Conservation (phyloP, 2,113 vertebrate species). For the Hypomesus transpacificus region DNA sequence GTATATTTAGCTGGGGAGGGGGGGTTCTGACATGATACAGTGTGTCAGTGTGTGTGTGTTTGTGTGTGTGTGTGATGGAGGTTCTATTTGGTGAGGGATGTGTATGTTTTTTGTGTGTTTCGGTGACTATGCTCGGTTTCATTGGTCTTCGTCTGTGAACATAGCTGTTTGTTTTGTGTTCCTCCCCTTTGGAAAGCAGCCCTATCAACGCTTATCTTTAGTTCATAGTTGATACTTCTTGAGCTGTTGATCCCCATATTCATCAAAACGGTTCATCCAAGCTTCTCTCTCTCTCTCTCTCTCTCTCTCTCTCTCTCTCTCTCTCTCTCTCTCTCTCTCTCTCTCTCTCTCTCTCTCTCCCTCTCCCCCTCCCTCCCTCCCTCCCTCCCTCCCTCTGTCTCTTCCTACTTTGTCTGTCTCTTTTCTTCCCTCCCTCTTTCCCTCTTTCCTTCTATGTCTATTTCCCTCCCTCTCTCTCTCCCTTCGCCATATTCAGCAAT, state of each 20-base stretch:
- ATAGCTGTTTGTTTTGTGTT: not conserved
- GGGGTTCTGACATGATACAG: too few species aligned
- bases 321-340: not conserved
- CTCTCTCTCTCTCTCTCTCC: not conserved
- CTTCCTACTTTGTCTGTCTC: not conserved
- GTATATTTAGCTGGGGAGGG: not conserved
- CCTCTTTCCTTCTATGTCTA: not conserved
- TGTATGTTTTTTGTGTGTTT: constrained; percentile 1
- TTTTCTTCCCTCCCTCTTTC: not conserved
- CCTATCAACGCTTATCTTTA: constrained; percentile 18
- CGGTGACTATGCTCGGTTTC: not conserved
- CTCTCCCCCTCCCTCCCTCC: not conserved
- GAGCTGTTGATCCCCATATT: constrained; percentile 24
- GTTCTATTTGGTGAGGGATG: not conserved
- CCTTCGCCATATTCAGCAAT: constrained; percentile 24
- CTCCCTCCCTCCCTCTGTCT: not conserved
- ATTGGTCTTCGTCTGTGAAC: too few species aligned
- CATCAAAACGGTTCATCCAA: constrained; percentile 1
- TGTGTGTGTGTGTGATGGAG: constrained; percentile 1
- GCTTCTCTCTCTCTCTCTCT: not conserved
- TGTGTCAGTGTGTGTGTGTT: not conserved
- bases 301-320: not conserved
- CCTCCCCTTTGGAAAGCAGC: not conserved
- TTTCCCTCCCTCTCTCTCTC: not conserved
- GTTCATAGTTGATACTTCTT: constrained; percentile 10